Evolutionary conservation across 1,140 invertebrate species (phyloP).

Genomic region (Drosophila pseudoobscura): DNA sequence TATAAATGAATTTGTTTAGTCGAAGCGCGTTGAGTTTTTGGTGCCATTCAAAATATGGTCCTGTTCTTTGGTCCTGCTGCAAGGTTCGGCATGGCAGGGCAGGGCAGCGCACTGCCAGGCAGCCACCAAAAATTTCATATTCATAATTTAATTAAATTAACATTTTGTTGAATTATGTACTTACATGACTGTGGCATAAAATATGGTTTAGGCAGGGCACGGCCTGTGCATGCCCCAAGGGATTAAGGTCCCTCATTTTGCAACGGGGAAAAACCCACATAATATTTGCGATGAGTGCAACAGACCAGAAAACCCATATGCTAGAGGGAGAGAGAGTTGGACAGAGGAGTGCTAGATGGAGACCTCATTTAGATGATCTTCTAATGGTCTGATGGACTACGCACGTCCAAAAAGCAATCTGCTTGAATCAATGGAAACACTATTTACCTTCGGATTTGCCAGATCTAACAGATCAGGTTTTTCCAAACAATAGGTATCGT

Average conservation of each 20-base stretch:
- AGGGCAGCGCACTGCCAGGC: conserved; percentile 22
- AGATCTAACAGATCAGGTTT: background rate
- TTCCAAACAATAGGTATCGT: background rate
- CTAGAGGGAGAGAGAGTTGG: background rate
- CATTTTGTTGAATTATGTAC: conserved; percentile 75
- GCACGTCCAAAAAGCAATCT: background rate
- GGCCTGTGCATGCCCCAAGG: conserved; percentile 43
- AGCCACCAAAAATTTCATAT: conserved; percentile 68
- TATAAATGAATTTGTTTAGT: conserved; percentile 75
- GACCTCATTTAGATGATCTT: too few species aligned
- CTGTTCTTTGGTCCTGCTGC: background rate
- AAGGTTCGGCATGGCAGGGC: conserved; percentile 23
- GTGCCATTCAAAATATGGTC: conserved; percentile 51
- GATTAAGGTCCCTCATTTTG: conserved; percentile 21
- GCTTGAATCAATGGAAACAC: background rate
- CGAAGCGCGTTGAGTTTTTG: conserved; percentile 56
- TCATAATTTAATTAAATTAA: conserved; percentile 80
- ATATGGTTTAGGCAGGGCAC: conserved; percentile 41
- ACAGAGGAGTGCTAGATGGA: background rate
- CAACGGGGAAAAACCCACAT: background rate
- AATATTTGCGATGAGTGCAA: conserved; percentile 39
- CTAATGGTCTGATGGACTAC: background rate
- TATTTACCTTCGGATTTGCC: too few species aligned
- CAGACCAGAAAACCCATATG: conserved; percentile 56
- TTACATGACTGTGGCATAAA: conserved; percentile 52